phyloP scores from a whole-genome alignment of 2,797 vertebrate species.

The Labroides dimidiatus region DNA sequence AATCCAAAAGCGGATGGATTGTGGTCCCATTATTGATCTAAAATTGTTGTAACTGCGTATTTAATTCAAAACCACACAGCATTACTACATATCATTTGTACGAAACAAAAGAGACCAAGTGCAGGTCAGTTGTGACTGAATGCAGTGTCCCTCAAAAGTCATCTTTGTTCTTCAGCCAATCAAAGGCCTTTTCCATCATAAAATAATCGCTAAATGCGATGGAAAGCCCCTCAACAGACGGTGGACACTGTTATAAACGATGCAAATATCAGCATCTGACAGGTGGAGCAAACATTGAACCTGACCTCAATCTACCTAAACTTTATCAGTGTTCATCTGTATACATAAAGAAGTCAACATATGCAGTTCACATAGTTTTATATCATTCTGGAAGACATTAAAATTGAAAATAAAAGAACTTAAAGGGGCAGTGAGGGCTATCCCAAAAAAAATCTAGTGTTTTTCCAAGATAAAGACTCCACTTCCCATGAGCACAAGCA shows the following conservation, averaged over 20 bases:
- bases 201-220: not conserved
- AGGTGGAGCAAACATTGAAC: not conserved
- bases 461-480: no score
- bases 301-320: not conserved
- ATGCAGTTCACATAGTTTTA: no score
- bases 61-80: not conserved
- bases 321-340: no score
- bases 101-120: not conserved
- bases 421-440: no score
- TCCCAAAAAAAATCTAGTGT: no score
- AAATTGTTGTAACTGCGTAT: not conserved
- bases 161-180: not conserved
- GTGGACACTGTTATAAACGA: conserved; percentile 1
- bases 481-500: no score
- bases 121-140: not conserved
- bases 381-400: no score
- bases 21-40: not conserved
- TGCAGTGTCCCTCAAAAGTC: not conserved
- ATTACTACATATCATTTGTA: not conserved
- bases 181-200: not conserved
- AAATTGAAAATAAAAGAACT: no score
- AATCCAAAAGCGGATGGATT: not conserved
- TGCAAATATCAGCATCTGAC: not conserved
- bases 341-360: no score
- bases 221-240: not conserved